Percentiles rank a stretch among this genome's conserved stretches.
Evolutionary conservation across 2,113 vertebrate species (phyloP).

Genomic region (Xyliphius kryptos): DNA sequence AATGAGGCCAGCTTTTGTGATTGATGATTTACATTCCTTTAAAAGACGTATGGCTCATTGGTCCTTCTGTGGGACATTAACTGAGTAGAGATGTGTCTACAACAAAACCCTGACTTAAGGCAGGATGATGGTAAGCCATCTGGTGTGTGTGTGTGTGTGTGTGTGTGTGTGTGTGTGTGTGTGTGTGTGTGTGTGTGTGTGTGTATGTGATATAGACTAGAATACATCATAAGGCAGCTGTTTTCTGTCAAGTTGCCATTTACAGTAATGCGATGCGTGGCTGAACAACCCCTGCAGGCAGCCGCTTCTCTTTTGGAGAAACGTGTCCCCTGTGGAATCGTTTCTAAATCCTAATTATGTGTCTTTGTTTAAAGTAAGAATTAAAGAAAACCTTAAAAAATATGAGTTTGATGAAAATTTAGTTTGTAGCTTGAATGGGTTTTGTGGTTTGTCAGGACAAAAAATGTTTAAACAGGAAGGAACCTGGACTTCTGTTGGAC

Average conservation of each 20-base stretch:
- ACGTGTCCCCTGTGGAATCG: not conserved
- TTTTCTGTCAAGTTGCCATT: constrained; percentile 4
- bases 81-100: too few species aligned
- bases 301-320: not conserved
- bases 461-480: too few species aligned
- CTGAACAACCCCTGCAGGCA: not conserved
- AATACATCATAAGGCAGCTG: constrained; percentile 8
- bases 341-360: constrained; percentile 2
- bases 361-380: not conserved
- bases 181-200: not conserved
- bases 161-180: not conserved
- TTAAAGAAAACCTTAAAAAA: not conserved
- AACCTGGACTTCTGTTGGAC: too few species aligned
- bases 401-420: too few species aligned
- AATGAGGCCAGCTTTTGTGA: too few species aligned
- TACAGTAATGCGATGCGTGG: constrained; percentile 6
- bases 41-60: too few species aligned
- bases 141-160: not conserved
- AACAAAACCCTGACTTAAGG: not conserved
- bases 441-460: too few species aligned
- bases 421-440: too few species aligned
- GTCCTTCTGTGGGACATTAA: too few species aligned
- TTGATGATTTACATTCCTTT: too few species aligned
- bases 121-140: constrained; percentile 25
- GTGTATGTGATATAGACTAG: not conserved